phyloP scores from a whole-genome alignment of 1,140 invertebrate genomes.

The Aphis gossypii region DNA sequence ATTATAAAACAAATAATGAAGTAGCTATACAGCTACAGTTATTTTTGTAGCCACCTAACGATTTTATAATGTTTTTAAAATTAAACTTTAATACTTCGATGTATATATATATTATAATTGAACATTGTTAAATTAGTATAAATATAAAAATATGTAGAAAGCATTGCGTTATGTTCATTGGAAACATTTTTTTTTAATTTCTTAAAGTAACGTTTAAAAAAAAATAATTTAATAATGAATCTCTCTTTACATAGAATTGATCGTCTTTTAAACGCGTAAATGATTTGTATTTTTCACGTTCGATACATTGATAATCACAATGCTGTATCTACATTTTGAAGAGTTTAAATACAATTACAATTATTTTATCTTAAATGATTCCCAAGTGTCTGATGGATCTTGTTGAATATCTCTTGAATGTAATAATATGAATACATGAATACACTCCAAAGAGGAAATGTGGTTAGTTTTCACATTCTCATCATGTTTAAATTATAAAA shows the following conservation, averaged over 20 bases:
- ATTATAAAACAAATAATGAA: slow-evolving; percentile 28
- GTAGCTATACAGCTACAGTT: background rate
- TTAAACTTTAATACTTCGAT: background rate
- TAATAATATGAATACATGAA: background rate
- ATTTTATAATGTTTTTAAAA: background rate
- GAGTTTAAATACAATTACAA: background rate
- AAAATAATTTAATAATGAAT: background rate
- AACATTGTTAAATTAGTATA: background rate
- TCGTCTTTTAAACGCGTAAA: background rate
- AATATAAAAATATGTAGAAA: background rate
- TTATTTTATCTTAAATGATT: background rate
- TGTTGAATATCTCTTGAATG: background rate
- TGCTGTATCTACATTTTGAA: background rate
- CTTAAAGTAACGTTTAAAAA: background rate
- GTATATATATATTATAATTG: background rate
- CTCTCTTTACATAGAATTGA: background rate
- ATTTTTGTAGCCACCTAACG: background rate
- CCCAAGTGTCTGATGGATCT: background rate
- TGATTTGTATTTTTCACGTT: background rate
- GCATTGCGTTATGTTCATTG: background rate
- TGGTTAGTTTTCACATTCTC: background rate
- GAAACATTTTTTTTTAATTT: background rate
- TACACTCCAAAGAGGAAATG: background rate
- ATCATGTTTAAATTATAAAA: background rate
- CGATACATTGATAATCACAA: no score